Conservation (phyloP, 2,113 vertebrate genomes). For the Sciurus niger region DNA sequence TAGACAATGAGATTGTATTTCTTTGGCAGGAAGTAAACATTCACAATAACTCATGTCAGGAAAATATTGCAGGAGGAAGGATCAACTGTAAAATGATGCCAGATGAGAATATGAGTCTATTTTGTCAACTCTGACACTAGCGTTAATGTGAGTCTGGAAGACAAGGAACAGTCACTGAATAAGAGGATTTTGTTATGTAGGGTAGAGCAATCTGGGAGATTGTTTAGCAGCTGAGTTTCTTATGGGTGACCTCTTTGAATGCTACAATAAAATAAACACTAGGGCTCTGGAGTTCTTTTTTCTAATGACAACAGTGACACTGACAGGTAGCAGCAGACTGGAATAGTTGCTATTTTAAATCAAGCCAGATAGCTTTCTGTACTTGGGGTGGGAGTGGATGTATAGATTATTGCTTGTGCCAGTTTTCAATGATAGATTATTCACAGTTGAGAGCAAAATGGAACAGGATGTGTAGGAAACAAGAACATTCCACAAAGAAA, state of each 20-base stretch:
- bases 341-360: conserved; percentile 16
- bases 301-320: conserved; percentile 19
- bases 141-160: background rate
- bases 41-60: background rate
- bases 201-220: background rate
- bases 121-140: background rate
- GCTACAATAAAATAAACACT: background rate
- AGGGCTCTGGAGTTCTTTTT: background rate
- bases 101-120: background rate
- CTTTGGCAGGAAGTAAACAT: conserved; percentile 41
- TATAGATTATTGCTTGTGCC: background rate
- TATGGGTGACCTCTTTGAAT: background rate
- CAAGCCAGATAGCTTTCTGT: background rate
- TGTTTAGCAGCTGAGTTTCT: background rate
- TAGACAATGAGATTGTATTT: conserved; percentile 55
- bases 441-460: background rate
- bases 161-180: background rate
- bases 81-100: background rate
- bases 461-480: background rate
- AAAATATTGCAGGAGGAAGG: background rate
- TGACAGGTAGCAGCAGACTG: background rate
- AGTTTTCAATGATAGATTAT: conserved; percentile 47
- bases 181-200: background rate
- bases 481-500: conserved; percentile 47
- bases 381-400: background rate